Percentiles rank a stretch among this genome's conserved stretches.
phyloP scores from a whole-genome alignment of 2,113 vertebrate species.

The Coptodon rendalli region DNA sequence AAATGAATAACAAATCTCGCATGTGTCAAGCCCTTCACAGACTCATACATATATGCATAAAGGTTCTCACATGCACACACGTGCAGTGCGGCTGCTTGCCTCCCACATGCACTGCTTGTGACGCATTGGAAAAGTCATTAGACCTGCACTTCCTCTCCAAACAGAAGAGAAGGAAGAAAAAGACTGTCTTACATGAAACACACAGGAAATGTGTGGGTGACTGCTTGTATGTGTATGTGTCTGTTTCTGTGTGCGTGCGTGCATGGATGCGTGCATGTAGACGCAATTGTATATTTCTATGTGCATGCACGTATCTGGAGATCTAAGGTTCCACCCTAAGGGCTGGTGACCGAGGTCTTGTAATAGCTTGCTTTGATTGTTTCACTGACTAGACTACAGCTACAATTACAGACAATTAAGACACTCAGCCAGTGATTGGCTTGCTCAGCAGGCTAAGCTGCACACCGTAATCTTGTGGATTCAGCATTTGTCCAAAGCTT shows the following conservation, averaged over 20 bases:
- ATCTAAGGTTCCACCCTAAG: slow-evolving; percentile 6
- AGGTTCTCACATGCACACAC: slow-evolving; percentile 42
- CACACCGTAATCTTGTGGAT: not conserved
- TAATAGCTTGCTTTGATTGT: slow-evolving; percentile 52
- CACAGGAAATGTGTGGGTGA: slow-evolving; percentile 67
- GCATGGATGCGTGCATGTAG: not conserved
- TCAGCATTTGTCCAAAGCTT: not conserved
- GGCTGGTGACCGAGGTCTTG: slow-evolving; percentile 36
- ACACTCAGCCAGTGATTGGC: not conserved
- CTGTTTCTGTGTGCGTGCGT: not conserved
- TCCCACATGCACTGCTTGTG: slow-evolving; percentile 55
- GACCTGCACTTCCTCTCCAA: slow-evolving; percentile 62
- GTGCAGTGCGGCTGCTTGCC: slow-evolving; percentile 43
- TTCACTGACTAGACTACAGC: slow-evolving; percentile 29
- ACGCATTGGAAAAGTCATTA: slow-evolving; percentile 69
- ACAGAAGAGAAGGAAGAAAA: slow-evolving; percentile 55
- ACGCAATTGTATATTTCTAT: not conserved
- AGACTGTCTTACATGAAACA: slow-evolving; percentile 55
- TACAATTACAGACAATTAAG: slow-evolving; percentile 50
- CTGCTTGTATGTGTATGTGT: slow-evolving; percentile 15
- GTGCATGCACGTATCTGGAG: not conserved
- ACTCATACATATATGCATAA: slow-evolving; percentile 40
- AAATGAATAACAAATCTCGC: slow-evolving; percentile 22
- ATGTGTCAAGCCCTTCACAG: slow-evolving; percentile 2
- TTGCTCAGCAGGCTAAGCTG: not conserved